Evolutionary conservation across 2,888 invertebrate species (phyloP), one percentile per base, ranked within the genome.

Genomic region (Phengaris arion): DNA sequence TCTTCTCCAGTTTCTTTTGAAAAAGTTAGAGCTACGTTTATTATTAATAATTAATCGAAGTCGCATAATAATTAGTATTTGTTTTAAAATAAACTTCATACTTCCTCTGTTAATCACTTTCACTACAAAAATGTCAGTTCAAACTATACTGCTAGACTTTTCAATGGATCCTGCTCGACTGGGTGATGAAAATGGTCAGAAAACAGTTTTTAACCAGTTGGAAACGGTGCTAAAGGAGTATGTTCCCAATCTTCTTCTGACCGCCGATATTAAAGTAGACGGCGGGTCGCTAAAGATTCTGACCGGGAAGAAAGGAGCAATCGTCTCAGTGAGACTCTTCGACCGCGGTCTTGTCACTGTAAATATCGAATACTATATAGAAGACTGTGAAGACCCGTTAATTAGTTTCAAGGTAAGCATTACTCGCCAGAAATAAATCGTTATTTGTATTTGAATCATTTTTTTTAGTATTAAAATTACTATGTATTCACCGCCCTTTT

Each of bases 311-410:
- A 94, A 94, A 84, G 96, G 95, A 52, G 95, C 95, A 73, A 94
- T 96, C 8, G 95, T 97, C 51, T 96, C 96, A 52, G 94, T 96
- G 69, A 94, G 97, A 85, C 94, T 96, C 80, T 97, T 96, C 83
- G 94, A 94, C 72, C 95, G 96, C 82, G 97, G 97, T 76, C 92
- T 97, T 80, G 94, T 97, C 76, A 97, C 97, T 57, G 93, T 97
- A 81, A 97, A 97, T 87, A 95, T 97, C 83, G 98, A 98, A 85
- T 97, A 97, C 91, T 97, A 95, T 86, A 95, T 96, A 86, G 95
- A 94, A 77, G 96, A 97, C 76, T 95, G 95, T 79, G 96, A 96
- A 83, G 96, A 96, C 80, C 95, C 96, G 59, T 85, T 96, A 77
- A 92, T 97, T 82, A 95, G 94, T 81, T 96, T 96, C 89, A 97